phyloP scores from a whole-genome alignment of 1,140 invertebrate genomes.

The Sycophila sp. region DNA sequence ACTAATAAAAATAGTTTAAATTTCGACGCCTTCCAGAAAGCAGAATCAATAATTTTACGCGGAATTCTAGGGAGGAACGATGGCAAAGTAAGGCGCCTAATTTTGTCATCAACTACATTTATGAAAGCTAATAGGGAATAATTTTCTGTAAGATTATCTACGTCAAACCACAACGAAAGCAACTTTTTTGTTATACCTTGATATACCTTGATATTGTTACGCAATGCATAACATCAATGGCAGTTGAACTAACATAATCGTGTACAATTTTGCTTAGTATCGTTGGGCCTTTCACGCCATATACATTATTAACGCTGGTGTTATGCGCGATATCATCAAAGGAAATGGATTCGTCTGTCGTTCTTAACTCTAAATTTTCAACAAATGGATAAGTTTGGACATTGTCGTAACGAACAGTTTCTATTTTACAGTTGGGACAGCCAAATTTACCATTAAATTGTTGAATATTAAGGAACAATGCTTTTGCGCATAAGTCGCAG shows the following conservation, averaged over 20 bases:
- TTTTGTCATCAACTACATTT: background rate
- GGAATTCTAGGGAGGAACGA: constrained; percentile 8
- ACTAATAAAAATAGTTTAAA: constrained; percentile 19
- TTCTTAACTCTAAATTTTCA: constrained; percentile 28
- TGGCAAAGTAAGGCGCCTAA: constrained; percentile 13
- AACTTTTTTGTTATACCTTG: background rate
- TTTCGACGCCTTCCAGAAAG: constrained; percentile 24
- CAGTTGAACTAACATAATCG: background rate
- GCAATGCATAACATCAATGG: background rate
- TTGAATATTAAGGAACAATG: constrained; percentile 25
- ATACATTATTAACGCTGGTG: background rate
- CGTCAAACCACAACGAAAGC: background rate
- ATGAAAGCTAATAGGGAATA: background rate
- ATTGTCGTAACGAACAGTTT: background rate
- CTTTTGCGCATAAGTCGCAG: background rate
- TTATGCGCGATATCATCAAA: constrained; percentile 18
- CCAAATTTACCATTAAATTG: constrained; percentile 27
- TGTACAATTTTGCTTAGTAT: background rate
- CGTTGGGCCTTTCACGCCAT: constrained; percentile 38
- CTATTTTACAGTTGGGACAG: constrained; percentile 25
- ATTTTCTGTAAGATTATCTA: background rate
- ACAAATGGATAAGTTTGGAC: constrained; percentile 17
- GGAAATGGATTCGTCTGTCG: constrained; percentile 12
- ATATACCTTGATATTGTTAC: too few relatives aligned
- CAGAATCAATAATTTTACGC: constrained; percentile 20